Conservation (phyloP, 53 echinoderm and acorn worm genomes). For the Mesocentrotus franciscanus region DNA sequence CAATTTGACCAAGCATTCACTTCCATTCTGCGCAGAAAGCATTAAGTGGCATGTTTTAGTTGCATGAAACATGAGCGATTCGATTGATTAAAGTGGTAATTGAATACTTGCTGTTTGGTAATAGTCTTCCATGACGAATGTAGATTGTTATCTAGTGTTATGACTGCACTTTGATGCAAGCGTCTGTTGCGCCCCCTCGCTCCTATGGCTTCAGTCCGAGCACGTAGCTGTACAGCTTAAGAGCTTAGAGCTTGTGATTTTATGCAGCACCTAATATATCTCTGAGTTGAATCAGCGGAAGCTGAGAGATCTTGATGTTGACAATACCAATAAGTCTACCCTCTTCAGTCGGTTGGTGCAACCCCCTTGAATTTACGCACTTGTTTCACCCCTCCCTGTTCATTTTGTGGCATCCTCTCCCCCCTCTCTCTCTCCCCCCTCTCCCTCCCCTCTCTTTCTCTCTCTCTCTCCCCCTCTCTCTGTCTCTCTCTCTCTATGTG, state of each 20-base stretch:
- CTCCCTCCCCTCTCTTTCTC: background rate
- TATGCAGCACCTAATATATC: background rate
- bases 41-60: conserved; percentile 13
- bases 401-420: background rate
- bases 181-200: background rate
- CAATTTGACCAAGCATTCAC: background rate
- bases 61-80: background rate
- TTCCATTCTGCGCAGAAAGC: background rate
- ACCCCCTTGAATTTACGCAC: too few relatives aligned
- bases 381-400: background rate
- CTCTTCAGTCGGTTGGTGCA: background rate
- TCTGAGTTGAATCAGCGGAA: background rate
- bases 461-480: background rate
- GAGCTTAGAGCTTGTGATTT: background rate
- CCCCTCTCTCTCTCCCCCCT: background rate
- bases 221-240: background rate
- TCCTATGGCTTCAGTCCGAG: background rate
- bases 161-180: background rate
- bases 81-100: conserved; percentile 6
- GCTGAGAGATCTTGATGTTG: background rate
- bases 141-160: background rate
- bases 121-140: background rate
- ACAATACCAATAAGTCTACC: background rate
- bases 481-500: background rate
- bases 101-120: background rate